Conservation (phyloP, 2,113 vertebrate species). For the Myotis lucifugus region DNA sequence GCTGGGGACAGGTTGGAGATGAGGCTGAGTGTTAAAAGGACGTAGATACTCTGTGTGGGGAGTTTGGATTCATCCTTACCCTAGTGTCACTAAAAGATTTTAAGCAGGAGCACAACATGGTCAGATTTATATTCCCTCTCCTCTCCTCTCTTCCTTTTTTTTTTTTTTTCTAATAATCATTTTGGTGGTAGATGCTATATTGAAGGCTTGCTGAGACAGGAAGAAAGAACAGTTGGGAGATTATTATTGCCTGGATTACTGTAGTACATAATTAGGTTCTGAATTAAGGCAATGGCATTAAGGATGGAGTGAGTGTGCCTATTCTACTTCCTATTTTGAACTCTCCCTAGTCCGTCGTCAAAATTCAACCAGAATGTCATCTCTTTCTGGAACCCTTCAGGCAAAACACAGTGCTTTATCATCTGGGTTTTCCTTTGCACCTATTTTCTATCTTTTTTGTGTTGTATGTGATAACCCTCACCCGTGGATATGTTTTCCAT, state of each 20-base stretch:
- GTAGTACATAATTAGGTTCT: slow-evolving; percentile 7
- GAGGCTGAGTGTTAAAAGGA: neutral
- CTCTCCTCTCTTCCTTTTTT: neutral
- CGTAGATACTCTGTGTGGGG: neutral
- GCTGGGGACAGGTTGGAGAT: neutral
- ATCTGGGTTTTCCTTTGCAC: neutral
- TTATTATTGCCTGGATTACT: slow-evolving; percentile 34
- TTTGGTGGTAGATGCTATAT: slow-evolving; percentile 20
- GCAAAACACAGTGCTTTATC: slow-evolving; percentile 25
- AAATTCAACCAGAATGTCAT: neutral
- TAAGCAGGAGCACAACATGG: neutral
- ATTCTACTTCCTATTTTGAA: neutral
- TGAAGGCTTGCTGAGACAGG: slow-evolving; percentile 51
- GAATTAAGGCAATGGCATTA: neutral
- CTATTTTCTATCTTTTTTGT: neutral
- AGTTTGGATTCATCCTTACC: slow-evolving; percentile 28
- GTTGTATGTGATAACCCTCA: no score
- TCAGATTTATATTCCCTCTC: neutral
- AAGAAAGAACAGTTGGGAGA: slow-evolving; percentile 28
- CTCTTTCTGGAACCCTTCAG: slow-evolving; percentile 20
- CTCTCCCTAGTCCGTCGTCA: neutral
- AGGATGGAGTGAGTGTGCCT: neutral
- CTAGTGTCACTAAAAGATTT: neutral
- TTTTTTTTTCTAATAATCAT: slow-evolving; percentile 8
- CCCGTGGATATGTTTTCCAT: no score